Evolutionary conservation across 1,140 invertebrate genomes (phyloP), one percentile per base, ranked within the genome.

Genomic region (Drosophila nasuta): DNA sequence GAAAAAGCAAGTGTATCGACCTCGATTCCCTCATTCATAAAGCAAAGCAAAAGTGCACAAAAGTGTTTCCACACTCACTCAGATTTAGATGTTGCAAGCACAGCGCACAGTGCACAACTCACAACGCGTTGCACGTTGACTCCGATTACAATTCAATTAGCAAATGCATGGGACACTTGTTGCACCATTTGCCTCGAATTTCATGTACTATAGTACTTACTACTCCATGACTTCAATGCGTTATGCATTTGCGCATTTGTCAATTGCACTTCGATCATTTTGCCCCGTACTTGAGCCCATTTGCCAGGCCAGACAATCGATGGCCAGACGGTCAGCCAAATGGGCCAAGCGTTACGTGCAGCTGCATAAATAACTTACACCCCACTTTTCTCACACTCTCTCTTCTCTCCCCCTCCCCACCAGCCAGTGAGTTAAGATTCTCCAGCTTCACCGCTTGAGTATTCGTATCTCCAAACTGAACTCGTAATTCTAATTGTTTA

Each of bases 171-270:
- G 41, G 75, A 77, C 77, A 87, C 83, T 87, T 87, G 83, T 87
- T 87, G 83, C 68, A 73, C 33, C 43, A 13, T 7, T 57, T 30
- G 67, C 49, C 68, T 64, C 83, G 35, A 83, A 80, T 88, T 82
- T 87, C 82, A 59, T 77, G 77, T 88, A 77, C 72, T 88, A 13
- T 13, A 13, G 13, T 13, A 74, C 54, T 80, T 82, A 25, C 20
- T 20, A 20, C 20, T 3, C 20, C 20, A 25, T 25, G 20, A 25
- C 20, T 25, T 25, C 20, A 81, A 77, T 82, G 83, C 52, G 72
- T 77, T 87, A 87, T 88, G 83, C 85, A 83, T 83, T 79, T 82
- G 83, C 85, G 83, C 83, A 87, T 70, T 87, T 87, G 83, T 87
- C 83, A 87, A 87, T 83, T 88, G 83, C 77, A 80, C 63, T 80